Conservation (phyloP, 2,797 vertebrate genomes). For the Otolemur crassicaudatus region DNA sequence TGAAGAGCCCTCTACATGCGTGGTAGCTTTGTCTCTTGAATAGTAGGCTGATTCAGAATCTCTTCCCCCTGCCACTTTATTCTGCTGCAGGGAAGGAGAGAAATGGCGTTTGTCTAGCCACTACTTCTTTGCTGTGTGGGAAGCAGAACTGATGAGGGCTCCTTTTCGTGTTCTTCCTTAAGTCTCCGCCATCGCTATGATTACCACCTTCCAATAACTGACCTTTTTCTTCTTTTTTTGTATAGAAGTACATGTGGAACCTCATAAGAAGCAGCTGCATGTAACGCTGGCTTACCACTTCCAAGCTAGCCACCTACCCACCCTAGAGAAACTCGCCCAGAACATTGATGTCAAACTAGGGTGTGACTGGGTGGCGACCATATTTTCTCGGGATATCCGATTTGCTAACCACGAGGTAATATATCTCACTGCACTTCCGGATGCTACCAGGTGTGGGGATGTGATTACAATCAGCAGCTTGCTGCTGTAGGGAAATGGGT, state of each 20-base stretch:
- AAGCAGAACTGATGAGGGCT: not conserved
- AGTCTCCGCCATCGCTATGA: not conserved
- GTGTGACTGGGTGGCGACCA: constrained; percentile 96
- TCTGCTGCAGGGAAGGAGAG: not conserved
- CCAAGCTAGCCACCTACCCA: constrained; percentile 93
- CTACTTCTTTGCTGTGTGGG: not conserved
- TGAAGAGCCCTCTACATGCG: not conserved
- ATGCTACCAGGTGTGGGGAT: too few species aligned
- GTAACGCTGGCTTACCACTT: constrained; percentile 99
- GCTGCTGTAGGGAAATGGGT: too few species aligned
- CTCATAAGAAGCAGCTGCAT: constrained; percentile 98
- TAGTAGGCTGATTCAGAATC: rapidly evolving
- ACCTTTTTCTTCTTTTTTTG: not conserved
- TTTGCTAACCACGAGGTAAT: constrained; percentile 97
- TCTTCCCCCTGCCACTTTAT: not conserved
- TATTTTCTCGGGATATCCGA: constrained; percentile 97
- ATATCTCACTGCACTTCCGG: not conserved
- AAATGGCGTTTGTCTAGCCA: not conserved
- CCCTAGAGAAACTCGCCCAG: constrained; percentile 96
- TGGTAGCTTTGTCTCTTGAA: not conserved
- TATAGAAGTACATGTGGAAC: constrained; percentile 95
- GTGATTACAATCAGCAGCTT: rapidly evolving
- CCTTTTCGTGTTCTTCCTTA: not conserved
- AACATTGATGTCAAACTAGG: constrained; percentile 93
- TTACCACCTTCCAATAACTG: not conserved